Evolutionary conservation across 2,113 vertebrate species (phyloP).

Genomic region (Oreochromis niloticus): DNA sequence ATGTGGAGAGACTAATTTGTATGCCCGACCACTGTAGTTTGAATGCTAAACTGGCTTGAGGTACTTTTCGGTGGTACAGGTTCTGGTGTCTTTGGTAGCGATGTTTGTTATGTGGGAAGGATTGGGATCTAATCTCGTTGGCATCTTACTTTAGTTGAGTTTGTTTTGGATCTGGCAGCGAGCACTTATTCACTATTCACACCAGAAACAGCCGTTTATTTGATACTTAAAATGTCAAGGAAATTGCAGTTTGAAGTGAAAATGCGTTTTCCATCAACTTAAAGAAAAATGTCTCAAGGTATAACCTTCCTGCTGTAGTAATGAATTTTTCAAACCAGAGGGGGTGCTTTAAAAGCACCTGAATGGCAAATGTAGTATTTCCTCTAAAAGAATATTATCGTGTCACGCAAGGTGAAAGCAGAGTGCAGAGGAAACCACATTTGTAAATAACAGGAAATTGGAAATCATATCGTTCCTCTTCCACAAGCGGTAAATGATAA

Average conservation of each 20-base stretch:
- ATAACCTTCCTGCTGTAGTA: neutral
- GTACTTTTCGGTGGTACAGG: neutral
- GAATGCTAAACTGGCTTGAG: neutral
- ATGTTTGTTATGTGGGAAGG: neutral
- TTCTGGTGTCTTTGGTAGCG: neutral
- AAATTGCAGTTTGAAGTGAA: neutral
- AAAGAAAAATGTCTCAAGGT: neutral
- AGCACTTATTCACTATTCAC: neutral
- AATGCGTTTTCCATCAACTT: neutral
- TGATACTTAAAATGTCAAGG: neutral
- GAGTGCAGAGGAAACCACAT: neutral
- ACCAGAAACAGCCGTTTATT: neutral
- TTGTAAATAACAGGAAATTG: constrained; percentile 56
- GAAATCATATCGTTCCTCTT: constrained; percentile 45
- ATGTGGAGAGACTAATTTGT: neutral
- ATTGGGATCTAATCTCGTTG: neutral
- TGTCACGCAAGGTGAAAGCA: neutral
- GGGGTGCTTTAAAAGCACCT: neutral
- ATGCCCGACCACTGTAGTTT: neutral
- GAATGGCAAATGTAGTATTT: neutral
- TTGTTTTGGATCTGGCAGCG: neutral
- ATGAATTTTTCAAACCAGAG: neutral
- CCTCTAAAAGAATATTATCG: neutral
- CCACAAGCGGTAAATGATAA: constrained; percentile 29
- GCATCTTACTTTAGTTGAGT: neutral